A percentile compares a stretch with the other conserved stretches of the same genome.
These are phyloP conservation scores for Chlorodrepanis virens DNA, from an alignment of 2,113 vertebrate species.

Conservation along the genomic window DNA sequence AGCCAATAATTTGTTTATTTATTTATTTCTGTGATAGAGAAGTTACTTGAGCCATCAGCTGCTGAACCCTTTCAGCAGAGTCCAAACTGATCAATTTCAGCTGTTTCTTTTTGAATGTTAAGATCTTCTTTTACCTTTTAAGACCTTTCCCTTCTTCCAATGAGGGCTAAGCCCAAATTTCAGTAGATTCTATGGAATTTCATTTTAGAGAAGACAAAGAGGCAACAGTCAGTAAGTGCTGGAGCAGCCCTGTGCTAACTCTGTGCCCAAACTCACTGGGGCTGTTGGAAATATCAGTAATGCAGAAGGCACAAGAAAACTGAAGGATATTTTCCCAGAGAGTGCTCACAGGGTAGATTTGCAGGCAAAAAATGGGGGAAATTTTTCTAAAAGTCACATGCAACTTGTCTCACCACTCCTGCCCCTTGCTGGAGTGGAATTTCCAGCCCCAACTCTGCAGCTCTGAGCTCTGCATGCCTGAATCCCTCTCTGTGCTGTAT, in stretches of 20 bases:
- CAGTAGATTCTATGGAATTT: not conserved
- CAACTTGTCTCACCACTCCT: not conserved
- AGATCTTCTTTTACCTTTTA: not conserved
- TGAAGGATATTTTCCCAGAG: not conserved
- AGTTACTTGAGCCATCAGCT: not conserved
- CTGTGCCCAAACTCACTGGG: not conserved
- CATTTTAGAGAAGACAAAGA: not conserved
- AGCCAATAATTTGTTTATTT: not conserved
- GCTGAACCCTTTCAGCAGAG: not conserved
- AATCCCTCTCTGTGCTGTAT: not conserved
- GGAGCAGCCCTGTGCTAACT: not conserved
- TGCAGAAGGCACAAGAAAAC: not conserved
- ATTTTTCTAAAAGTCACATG: not conserved
- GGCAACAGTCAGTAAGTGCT: not conserved
- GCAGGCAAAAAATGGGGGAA: fast-evolving
- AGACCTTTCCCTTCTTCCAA: not conserved
- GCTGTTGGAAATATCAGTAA: not conserved
- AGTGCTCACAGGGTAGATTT: not conserved
- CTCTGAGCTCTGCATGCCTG: not conserved
- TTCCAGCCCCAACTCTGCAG: not conserved
- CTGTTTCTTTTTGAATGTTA: not conserved
- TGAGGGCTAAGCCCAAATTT: not conserved
- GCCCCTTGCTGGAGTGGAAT: not conserved
- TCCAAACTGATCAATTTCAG: not conserved
- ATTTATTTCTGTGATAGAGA: not conserved